Percentiles rank a stretch among this genome's conserved stretches.
Conservation (phyloP, 2,113 vertebrate species). For the Barnardius zonarius region DNA sequence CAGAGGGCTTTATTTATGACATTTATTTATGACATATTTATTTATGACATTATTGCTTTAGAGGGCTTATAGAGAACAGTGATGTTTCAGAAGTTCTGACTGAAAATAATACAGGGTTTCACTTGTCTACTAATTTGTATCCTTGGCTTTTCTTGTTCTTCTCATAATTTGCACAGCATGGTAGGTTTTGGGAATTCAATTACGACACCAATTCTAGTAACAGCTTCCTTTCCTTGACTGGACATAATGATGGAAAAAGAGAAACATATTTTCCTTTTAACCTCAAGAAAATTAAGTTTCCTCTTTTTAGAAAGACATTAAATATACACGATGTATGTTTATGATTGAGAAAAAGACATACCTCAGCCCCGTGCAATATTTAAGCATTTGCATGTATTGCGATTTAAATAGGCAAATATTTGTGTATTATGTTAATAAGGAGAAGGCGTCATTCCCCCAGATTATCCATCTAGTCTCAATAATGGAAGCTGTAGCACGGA, state of each 20-base stretch:
- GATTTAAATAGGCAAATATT: neutral
- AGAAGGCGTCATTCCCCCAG: neutral
- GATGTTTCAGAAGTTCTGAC: neutral
- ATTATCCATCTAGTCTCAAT: neutral
- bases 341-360: neutral
- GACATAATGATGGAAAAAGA: neutral
- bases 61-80: neutral
- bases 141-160: neutral
- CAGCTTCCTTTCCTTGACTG: constrained; percentile 2
- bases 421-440: neutral
- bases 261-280: neutral
- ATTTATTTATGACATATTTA: neutral
- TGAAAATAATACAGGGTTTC: constrained; percentile 23
- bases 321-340: neutral
- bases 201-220: neutral
- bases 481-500: neutral
- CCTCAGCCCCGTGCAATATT: neutral
- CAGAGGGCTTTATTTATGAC: neutral
- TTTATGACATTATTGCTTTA: neutral
- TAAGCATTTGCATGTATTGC: neutral
- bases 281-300: neutral
- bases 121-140: neutral
- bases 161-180: neutral
- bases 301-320: neutral
- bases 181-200: neutral